Evolutionary conservation across 2,113 vertebrate species (phyloP), one percentile per base, ranked within the genome.

Genomic region (Ctenomys sociabilis): DNA sequence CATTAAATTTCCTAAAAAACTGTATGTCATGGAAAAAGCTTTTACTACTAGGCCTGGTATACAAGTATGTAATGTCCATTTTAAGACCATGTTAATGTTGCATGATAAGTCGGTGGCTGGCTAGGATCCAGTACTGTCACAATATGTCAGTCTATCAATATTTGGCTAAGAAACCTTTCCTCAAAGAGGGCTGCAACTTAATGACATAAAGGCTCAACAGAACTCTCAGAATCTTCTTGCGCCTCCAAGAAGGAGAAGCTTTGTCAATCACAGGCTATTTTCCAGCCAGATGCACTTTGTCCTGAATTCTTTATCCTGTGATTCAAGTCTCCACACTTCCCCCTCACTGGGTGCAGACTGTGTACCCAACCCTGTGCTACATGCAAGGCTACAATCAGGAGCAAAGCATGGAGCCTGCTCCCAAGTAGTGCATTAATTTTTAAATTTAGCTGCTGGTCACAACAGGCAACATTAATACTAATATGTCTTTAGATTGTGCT

Each of bases 201-300:
- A 49, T 77, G 57, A 83, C 64, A 94, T 0, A 80, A 12, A 85
- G 32, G 24, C 73, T 54, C 43, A 93, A 85, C 19, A 86, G 43
- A 88, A 82, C 83, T 88, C 52, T 92, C 59, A 72, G 54, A 70
- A 37, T 83, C 35, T 78, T 91, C 59, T 89, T 64, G n/a, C 37
- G 30, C 88, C 61, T 93, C 45, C 40, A 91, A 72, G 83, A 95
- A 96, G 59, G 72, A 93, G 78, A 91, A 37, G 24, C 52, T 81
- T 73, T 45, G 73, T 70, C 49, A 93, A 45, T 77, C 49, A 21
- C 17, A 61, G 61, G 24, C 75, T 93, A 0, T 73, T 82, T 91
- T 96, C 54, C 66, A 89, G 61, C 19, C 72, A 83, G n/a, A 7
- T 19, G 32, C 28, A 22, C 30, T 73, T 90, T 66, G 68, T 87